Evolutionary conservation across 2,888 invertebrate genomes (phyloP).

Genomic region (Brachyopa scutellaris): DNA sequence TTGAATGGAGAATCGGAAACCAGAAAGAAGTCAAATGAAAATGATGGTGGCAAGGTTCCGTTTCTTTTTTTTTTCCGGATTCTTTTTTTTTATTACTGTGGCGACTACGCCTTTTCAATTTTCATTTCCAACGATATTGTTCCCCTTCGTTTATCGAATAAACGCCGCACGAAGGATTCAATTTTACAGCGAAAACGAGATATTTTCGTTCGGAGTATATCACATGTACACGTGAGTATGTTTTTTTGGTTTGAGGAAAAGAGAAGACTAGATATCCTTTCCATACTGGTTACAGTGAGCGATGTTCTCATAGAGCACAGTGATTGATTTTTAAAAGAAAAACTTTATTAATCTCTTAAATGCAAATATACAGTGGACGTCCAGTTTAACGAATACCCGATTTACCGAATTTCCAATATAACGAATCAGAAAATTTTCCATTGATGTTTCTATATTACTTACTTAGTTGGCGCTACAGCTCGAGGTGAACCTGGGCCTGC

Average conservation of each 20-base stretch:
- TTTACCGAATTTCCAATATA: no score
- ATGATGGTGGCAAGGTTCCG: neutral
- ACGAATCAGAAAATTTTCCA: no score
- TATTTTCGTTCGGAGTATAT: no score
- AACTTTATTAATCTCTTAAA: no score
- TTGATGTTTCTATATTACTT: no score
- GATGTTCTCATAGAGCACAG: neutral
- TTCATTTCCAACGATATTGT: constrained; percentile 3
- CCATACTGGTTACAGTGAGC: neutral
- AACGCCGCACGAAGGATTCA: constrained; percentile 22
- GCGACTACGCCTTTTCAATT: constrained; percentile 26
- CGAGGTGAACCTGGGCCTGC: no score
- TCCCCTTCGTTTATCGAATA: constrained; percentile 17
- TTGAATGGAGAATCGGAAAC: constrained; percentile 8
- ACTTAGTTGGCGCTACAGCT: no score
- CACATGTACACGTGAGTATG: neutral
- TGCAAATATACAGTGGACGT: no score
- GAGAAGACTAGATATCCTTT: neutral
- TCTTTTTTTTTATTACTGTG: neutral
- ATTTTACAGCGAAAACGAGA: neutral
- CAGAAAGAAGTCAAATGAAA: constrained; percentile 1
- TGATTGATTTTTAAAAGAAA: neutral
- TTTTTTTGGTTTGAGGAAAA: neutral
- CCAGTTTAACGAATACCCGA: no score
- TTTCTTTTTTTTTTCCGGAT: neutral